These are phyloP conservation scores for Cinara cedri DNA, from an alignment of 2,888 invertebrate species.

Conservation along the genomic window DNA sequence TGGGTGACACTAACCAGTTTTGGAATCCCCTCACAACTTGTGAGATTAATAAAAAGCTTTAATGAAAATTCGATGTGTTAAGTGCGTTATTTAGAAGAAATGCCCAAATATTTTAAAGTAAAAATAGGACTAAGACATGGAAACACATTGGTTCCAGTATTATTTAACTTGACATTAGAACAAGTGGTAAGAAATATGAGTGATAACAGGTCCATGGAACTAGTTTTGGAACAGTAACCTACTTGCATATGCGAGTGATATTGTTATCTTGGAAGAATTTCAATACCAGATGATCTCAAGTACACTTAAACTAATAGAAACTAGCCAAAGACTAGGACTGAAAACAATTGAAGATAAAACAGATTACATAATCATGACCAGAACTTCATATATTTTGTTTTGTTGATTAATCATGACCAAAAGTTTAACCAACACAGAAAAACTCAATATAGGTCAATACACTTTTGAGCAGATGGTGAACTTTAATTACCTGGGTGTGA, in stretches of 20 bases:
- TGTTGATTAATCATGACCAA: too few species aligned
- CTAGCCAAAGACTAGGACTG: slow-evolving; percentile 30
- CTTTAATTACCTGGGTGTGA: too few species aligned
- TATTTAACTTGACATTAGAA: background rate
- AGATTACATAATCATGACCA: background rate
- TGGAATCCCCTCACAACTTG: too few species aligned
- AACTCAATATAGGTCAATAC: too few species aligned
- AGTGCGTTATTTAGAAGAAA: background rate
- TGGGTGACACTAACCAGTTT: too few species aligned
- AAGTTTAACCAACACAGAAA: background rate
- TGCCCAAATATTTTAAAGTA: background rate
- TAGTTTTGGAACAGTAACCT: background rate
- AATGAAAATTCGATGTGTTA: background rate
- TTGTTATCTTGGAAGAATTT: background rate
- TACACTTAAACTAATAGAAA: slow-evolving; percentile 16
- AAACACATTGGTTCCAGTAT: background rate
- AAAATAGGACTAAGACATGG: background rate
- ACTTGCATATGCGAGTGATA: background rate
- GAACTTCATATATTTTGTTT: too few species aligned
- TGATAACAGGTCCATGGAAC: background rate
- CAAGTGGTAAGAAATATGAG: background rate
- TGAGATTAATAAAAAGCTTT: background rate
- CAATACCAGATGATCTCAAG: background rate
- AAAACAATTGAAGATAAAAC: background rate
- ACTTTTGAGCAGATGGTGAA: background rate